Percentiles rank a stretch among this genome's conserved stretches.
Evolutionary conservation across 1,140 invertebrate genomes (phyloP).

Genomic region (Achroia grisella): DNA sequence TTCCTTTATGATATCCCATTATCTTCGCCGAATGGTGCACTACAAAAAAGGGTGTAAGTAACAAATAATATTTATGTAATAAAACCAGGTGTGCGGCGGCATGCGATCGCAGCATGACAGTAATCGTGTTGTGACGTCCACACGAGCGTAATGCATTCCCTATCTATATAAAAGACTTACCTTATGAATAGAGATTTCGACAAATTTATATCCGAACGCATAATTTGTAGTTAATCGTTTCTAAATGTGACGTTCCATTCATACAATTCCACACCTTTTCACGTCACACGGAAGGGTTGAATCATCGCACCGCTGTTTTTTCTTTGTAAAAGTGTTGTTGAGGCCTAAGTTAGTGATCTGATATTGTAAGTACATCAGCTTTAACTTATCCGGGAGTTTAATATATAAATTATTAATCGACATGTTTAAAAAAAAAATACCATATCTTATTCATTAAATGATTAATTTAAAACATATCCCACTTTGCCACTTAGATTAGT

Average conservation of each 20-base stretch:
- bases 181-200: slow-evolving; percentile 29
- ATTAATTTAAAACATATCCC: slow-evolving; percentile 52
- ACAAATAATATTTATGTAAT: slow-evolving; percentile 10
- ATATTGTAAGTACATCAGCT: slow-evolving; percentile 28
- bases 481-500: slow-evolving; percentile 48
- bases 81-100: slow-evolving; percentile 10
- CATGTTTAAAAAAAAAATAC: slow-evolving; percentile 25
- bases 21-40: too few relatives aligned
- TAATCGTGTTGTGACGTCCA: slow-evolving; percentile 35
- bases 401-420: slow-evolving; percentile 27
- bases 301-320: slow-evolving; percentile 12
- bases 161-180: slow-evolving; percentile 27
- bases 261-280: slow-evolving; percentile 34
- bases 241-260: slow-evolving; percentile 26
- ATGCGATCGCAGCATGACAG: slow-evolving; percentile 6
- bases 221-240: slow-evolving; percentile 33
- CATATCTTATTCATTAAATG: slow-evolving; percentile 45
- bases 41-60: slow-evolving; percentile 16
- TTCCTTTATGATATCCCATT: slow-evolving; percentile 19
- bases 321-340: slow-evolving; percentile 17
- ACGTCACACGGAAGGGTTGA: not conserved
- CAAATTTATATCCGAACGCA: slow-evolving; percentile 29
- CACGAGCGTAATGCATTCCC: not conserved
- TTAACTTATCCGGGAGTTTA: slow-evolving; percentile 40
- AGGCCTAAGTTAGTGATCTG: slow-evolving; percentile 13